phyloP scores from a whole-genome alignment of 2,113 vertebrate species.

The Syngnathus floridae region DNA sequence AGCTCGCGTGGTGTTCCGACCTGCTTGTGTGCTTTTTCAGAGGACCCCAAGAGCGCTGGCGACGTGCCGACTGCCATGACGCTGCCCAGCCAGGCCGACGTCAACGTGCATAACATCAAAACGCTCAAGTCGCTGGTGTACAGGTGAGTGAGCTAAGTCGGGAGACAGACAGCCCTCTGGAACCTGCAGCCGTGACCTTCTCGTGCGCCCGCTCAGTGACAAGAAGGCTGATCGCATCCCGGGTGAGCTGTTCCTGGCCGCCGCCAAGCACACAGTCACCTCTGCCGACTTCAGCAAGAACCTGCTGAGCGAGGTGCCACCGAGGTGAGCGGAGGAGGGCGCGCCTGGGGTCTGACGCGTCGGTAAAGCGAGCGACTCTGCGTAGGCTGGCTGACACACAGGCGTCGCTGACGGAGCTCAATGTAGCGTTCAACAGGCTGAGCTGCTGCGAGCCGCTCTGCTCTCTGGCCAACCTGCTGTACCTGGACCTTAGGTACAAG shows the following conservation, averaged over 20 bases:
- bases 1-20: neutral
- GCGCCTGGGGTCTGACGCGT: too few species aligned
- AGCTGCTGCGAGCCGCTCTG: constrained; percentile 75
- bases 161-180: neutral
- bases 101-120: constrained; percentile 77
- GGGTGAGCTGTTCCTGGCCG: constrained; percentile 78
- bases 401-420: constrained; percentile 77
- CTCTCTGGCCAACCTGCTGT: constrained; percentile 74
- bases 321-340: constrained; percentile 66
- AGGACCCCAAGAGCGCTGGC: constrained; percentile 55
- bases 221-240: constrained; percentile 78
- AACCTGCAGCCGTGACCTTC: neutral
- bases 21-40: constrained; percentile 49
- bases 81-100: constrained; percentile 80
- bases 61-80: constrained; percentile 80
- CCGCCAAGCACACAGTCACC: constrained; percentile 57
- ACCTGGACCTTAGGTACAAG: constrained; percentile 85
- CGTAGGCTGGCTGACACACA: constrained; percentile 81
- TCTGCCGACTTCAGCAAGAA: constrained; percentile 90
- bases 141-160: constrained; percentile 66
- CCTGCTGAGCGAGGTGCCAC: constrained; percentile 75
- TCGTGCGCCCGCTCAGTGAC: constrained; percentile 68
- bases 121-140: constrained; percentile 79
- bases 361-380: too few species aligned
- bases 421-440: constrained; percentile 87